Conservation (phyloP, 2,888 invertebrate genomes). For the Idaea straminata region DNA sequence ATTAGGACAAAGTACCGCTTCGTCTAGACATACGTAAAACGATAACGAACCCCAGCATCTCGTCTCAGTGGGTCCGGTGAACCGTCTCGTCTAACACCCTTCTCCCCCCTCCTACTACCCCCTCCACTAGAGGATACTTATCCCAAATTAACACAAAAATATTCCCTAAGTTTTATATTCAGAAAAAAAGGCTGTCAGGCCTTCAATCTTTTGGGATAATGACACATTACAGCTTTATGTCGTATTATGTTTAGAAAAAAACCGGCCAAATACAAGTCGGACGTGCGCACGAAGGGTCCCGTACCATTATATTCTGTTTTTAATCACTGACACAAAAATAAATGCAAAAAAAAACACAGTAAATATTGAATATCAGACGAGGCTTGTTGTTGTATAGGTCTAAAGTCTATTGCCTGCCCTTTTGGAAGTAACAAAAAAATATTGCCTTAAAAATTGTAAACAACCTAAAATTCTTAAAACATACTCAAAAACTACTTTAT, state of each 20-base stretch:
- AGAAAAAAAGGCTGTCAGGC: not conserved
- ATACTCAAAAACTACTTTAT: too few relatives aligned
- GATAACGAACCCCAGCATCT: slow-evolving; percentile 46
- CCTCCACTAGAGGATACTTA: slow-evolving; percentile 25
- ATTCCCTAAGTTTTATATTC: slow-evolving; percentile 18
- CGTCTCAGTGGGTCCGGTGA: slow-evolving; percentile 62
- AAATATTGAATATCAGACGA: too few relatives aligned
- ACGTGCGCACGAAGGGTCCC: too few relatives aligned
- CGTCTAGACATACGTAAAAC: slow-evolving; percentile 55
- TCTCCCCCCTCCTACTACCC: slow-evolving; percentile 29
- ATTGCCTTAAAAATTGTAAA: too few relatives aligned
- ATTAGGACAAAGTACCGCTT: slow-evolving; percentile 28
- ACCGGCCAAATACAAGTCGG: too few relatives aligned
- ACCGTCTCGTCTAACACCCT: slow-evolving; percentile 53
- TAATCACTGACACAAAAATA: too few relatives aligned
- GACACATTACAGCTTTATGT: not conserved
- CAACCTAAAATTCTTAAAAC: too few relatives aligned
- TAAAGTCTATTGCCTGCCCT: too few relatives aligned
- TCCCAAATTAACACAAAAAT: slow-evolving; percentile 33
- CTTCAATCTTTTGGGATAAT: not conserved
- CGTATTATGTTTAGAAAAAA: not conserved
- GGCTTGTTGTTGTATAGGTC: too few relatives aligned
- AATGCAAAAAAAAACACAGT: too few relatives aligned
- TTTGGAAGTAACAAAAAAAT: too few relatives aligned
- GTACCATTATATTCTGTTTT: too few relatives aligned